Evolutionary conservation across 2,888 invertebrate genomes (phyloP).

Genomic region (Noctua janthe): DNA sequence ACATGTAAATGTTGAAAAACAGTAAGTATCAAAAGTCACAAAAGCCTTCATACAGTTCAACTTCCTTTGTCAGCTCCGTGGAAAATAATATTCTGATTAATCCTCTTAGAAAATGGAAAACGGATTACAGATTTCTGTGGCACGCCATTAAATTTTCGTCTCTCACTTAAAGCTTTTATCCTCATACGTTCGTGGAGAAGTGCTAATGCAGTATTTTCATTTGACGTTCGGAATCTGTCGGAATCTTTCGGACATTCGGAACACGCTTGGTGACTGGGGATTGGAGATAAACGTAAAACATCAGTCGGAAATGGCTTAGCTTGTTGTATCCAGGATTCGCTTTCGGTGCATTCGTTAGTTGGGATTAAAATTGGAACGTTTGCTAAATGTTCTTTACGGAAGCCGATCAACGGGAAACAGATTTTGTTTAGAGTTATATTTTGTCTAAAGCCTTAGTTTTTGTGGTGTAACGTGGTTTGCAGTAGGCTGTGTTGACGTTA

Average conservation of each 20-base stretch:
- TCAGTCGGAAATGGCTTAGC: slow-evolving; percentile 55
- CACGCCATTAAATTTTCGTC: slow-evolving; percentile 50
- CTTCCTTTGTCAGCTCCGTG: neutral
- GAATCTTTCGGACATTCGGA: slow-evolving; percentile 41
- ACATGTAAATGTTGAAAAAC: slow-evolving; percentile 4
- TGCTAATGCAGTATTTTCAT: slow-evolving; percentile 58
- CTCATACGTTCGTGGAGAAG: slow-evolving; percentile 31
- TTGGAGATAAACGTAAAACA: slow-evolving; percentile 61
- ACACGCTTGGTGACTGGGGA: slow-evolving; percentile 32
- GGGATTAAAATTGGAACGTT: slow-evolving; percentile 40
- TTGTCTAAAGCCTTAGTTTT: slow-evolving; percentile 9
- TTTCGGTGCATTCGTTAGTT: slow-evolving; percentile 67
- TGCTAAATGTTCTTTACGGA: slow-evolving; percentile 28
- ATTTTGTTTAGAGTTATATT: slow-evolving; percentile 1
- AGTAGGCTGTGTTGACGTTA: neutral
- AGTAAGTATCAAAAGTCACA: neutral
- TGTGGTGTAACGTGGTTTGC: too few relatives aligned
- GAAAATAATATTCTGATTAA: slow-evolving; percentile 44
- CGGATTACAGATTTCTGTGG: slow-evolving; percentile 53
- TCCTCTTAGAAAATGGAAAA: slow-evolving; percentile 44
- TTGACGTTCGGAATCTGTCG: slow-evolving; percentile 45
- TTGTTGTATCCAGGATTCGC: slow-evolving; percentile 58
- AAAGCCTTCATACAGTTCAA: slow-evolving; percentile 3
- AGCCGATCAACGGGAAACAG: slow-evolving; percentile 39
- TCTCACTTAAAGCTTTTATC: slow-evolving; percentile 48